phyloP scores from a whole-genome alignment of 2,888 invertebrate species.

The Agriotes lineatus region DNA sequence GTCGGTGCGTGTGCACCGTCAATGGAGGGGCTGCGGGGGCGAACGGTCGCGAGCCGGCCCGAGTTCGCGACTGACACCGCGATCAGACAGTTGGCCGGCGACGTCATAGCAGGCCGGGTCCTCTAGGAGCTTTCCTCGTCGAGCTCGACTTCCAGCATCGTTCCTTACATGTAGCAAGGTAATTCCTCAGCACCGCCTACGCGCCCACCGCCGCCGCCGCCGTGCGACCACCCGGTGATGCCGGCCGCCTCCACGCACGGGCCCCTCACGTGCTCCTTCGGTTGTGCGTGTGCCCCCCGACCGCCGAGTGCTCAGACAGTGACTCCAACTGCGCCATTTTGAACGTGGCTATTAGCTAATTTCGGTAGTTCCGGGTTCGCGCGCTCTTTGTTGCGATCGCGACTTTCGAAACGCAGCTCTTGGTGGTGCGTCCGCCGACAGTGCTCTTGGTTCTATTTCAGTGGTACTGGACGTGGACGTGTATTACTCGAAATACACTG shows the following conservation, averaged over 20 bases:
- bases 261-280: conserved; percentile 44
- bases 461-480: conserved; percentile 29
- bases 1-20: conserved; percentile 52
- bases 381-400: conserved; percentile 46
- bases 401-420: conserved; percentile 43
- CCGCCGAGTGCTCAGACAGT: conserved; percentile 41
- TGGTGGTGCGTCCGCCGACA: conserved; percentile 34
- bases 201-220: conserved; percentile 28
- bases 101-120: conserved; percentile 64
- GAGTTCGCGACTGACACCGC: conserved; percentile 66
- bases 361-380: conserved; percentile 51
- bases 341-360: conserved; percentile 49
- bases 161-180: conserved; percentile 50
- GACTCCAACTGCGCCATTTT: conserved; percentile 47
- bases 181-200: conserved; percentile 40
- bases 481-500: conserved; percentile 22
- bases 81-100: conserved; percentile 69
- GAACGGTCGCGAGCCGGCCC: conserved; percentile 54
- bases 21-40: conserved; percentile 55
- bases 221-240: conserved; percentile 40
- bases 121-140: conserved; percentile 40
- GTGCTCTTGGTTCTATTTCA: conserved; percentile 36
- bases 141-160: conserved; percentile 40
- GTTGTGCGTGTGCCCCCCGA: conserved; percentile 40
- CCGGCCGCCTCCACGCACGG: conserved; percentile 36